A percentile compares a stretch with the other conserved stretches of the same genome.
phyloP scores from a whole-genome alignment of 92 coral and sea anemone species.

The Epizoanthus stellaris region DNA sequence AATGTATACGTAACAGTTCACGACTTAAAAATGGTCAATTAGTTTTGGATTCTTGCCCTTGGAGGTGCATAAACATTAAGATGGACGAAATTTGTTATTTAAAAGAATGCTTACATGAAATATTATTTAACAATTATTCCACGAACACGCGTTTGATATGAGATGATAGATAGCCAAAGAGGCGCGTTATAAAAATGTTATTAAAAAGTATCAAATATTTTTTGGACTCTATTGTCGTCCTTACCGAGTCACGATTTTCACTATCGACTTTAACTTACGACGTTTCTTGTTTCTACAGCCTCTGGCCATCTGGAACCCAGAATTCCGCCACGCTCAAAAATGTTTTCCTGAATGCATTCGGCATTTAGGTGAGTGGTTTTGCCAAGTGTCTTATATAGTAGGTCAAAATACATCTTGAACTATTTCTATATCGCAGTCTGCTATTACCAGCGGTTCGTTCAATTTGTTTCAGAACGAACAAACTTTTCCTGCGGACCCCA shows the following conservation, averaged over 20 bases:
- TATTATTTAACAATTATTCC: too few relatives aligned
- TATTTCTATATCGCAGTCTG: not conserved
- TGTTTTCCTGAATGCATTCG: constrained; percentile 70
- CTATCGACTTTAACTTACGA: not conserved
- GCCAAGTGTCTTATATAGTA: not conserved
- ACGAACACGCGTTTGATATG: too few relatives aligned
- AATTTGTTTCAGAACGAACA: constrained; percentile 67
- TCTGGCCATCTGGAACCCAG: constrained; percentile 98
- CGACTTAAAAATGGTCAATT: too few relatives aligned
- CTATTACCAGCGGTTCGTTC: not conserved
- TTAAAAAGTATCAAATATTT: too few relatives aligned
- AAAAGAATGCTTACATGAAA: too few relatives aligned
- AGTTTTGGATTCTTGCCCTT: too few relatives aligned
- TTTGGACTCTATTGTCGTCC: too few relatives aligned
- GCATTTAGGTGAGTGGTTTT: constrained; percentile 71
- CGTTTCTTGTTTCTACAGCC: constrained; percentile 60
- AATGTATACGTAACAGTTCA: too few relatives aligned
- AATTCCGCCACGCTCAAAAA: constrained; percentile 73
- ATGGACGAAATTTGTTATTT: too few relatives aligned
- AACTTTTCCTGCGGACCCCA: constrained; percentile 84
- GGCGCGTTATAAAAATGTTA: too few relatives aligned
- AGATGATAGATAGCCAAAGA: too few relatives aligned
- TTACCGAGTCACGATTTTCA: not conserved
- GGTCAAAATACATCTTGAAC: not conserved
- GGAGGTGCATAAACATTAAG: too few relatives aligned